Evolutionary conservation across 1,140 invertebrate species (phyloP), one percentile per base, ranked within the genome.

Genomic region (Temnothorax curvispinosus): DNA sequence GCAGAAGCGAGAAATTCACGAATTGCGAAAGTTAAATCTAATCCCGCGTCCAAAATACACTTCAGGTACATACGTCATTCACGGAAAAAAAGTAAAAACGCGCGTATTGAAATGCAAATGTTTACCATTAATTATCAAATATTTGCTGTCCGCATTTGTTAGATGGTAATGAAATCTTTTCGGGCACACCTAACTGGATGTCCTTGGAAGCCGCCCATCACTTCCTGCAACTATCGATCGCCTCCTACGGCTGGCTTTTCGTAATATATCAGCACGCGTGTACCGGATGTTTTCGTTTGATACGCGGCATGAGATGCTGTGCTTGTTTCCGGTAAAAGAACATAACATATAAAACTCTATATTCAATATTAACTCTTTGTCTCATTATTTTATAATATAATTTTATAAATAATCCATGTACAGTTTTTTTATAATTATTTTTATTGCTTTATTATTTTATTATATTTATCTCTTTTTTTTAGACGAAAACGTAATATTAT

Each of bases 241-340:
- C 97, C 1, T 97, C 97, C n/a, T 99, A 99, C 94, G 98, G 98
- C 1, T 99, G 98, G 98, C 97, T 98, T n/a, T 98, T 98, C 90
- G 98, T 98, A 87, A 94, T 99, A 89, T 98, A 98, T 92, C 96
- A 96, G 38, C 96, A 98, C 92, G 96, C 96, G 75, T 97, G 97
- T 85, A 97, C 97, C 8, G 97, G 97, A 5, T 96, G 98, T 71
- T 98, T 97, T 95, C 96, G 97, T 91, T 94, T 99, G 56, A 95
- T 97, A 78, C 95, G 96, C 8, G 96, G 97, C 88, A 96, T 97
- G 88, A 97, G 96, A 6, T 98, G 97, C 92, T 98, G 97, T 93
- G 96, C 97, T 76, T 98, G 97, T 93, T 96, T 96, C 90, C 96
- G 97, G 97, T 98, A 93, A 89, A 56, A 64, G 1, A 9, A 7